Evolutionary conservation across 1,140 invertebrate genomes (phyloP), one percentile per base, ranked within the genome.

Genomic region (Rhopalosiphum padi): DNA sequence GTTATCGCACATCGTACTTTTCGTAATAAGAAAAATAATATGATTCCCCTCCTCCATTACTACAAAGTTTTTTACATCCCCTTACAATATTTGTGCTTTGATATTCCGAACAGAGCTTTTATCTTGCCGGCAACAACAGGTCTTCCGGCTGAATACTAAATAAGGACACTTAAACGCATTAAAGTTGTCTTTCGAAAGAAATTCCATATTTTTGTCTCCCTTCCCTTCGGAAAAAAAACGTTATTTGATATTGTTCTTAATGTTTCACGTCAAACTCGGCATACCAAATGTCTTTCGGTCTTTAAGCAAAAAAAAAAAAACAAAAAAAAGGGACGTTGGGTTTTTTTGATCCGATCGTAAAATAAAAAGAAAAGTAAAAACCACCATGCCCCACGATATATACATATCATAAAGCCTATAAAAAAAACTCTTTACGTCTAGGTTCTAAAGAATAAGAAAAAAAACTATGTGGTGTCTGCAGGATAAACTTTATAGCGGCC

Each of bases 121-220:
- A 93, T 93, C 91, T 85, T 93, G 91, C 91, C 46, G 35, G 77
- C 91, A 93, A 93, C 91, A 93, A 93, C 91, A 93, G 91, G 91
- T 93, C 91, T 93, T 93, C 91, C 91, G 91, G 82, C 91, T 93
- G 91, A 93, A 93, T 93, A 93, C 91, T 93, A 93, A 93, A 93
- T 93, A 93, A 93, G 91, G 77, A 93, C 77, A 93, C 91, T 93
- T 93, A 93, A 93, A 93, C 91, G 91, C 91, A 93, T 93, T 93
- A 93, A 93, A 93, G 91, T 93, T 85, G 91, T 93, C 91, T 93
- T 93, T 93, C n/a, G 48, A 93, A 93, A 93, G 91, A 93, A 93
- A 93, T 93, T 93, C 91, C 91, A 93, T 93, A 93, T 93, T 93
- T 93, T 93, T 43, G 77, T 93, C 22, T 30, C 91, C 82, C 35